Percentiles rank a stretch among this genome's conserved stretches.
phyloP scores from a whole-genome alignment of 2,888 invertebrate species.

The Labia minor region DNA sequence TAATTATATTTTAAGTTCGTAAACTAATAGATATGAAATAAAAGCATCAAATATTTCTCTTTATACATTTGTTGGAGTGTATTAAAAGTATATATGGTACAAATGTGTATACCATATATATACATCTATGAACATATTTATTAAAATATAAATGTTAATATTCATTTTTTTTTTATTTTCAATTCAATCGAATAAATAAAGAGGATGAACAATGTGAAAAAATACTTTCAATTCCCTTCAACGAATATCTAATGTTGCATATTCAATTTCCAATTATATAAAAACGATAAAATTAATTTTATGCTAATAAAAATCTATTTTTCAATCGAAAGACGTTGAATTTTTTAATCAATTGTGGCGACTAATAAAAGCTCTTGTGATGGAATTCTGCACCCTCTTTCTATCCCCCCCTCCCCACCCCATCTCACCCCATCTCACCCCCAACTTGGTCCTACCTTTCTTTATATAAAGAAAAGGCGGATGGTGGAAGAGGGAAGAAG shows the following conservation, averaged over 20 bases:
- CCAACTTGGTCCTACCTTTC: too few relatives aligned
- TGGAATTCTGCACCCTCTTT: background rate
- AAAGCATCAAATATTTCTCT: too few relatives aligned
- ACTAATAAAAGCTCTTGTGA: conserved; percentile 13
- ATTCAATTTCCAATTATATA: background rate
- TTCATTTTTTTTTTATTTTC: too few relatives aligned
- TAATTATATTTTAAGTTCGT: too few relatives aligned
- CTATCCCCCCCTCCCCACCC: background rate
- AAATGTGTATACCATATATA: too few relatives aligned
- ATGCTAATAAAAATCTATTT: conserved; percentile 1
- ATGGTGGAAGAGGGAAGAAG: background rate
- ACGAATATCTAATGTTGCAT: background rate
- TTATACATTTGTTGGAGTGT: too few relatives aligned
- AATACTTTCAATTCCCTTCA: too few relatives aligned
- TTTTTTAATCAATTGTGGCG: conserved; percentile 13
- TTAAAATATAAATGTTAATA: too few relatives aligned
- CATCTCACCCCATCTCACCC: background rate
- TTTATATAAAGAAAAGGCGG: background rate
- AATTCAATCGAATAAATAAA: too few relatives aligned
- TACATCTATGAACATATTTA: too few relatives aligned
- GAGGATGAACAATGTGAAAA: conserved; percentile 17
- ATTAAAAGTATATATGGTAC: too few relatives aligned
- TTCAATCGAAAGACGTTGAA: background rate
- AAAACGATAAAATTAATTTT: conserved; percentile 1
- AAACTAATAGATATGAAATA: too few relatives aligned